Percentiles rank a stretch among this genome's conserved stretches.
These are phyloP conservation scores for Orientallactaga sibirica DNA, from an alignment of 2,797 vertebrate species.

Conservation along the genomic window DNA sequence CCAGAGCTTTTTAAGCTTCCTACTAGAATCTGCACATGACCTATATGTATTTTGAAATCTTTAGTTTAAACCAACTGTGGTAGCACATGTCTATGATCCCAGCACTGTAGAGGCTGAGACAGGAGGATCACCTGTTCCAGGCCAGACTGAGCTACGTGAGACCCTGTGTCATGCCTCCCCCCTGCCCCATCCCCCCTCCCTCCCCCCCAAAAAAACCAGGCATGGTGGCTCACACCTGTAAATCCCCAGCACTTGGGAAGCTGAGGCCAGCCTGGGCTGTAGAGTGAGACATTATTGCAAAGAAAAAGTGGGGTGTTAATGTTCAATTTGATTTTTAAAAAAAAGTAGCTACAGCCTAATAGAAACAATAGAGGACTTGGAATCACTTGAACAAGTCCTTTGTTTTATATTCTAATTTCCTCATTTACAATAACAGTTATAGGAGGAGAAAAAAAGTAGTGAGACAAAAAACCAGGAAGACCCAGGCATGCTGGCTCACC, in stretches of 20 bases:
- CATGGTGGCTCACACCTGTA: neutral
- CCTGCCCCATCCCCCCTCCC: no score
- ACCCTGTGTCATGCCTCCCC: no score
- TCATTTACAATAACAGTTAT: constrained; percentile 30
- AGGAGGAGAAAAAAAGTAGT: no score
- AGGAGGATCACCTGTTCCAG: no score
- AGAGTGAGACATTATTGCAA: neutral
- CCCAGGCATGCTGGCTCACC: no score
- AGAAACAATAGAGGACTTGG: constrained; percentile 17
- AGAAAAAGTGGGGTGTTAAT: neutral
- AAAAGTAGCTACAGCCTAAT: neutral
- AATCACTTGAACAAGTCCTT: constrained; percentile 52
- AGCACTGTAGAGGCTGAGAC: no score
- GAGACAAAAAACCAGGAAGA: no score
- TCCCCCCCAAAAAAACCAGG: no score
- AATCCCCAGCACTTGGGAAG: neutral
- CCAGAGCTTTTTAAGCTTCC: constrained; percentile 50
- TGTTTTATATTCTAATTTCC: constrained; percentile 57
- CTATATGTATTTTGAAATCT: constrained; percentile 62
- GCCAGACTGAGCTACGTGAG: no score
- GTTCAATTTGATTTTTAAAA: neutral
- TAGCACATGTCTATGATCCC: no score
- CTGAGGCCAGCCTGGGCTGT: neutral
- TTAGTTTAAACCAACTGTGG: neutral
- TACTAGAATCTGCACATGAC: constrained; percentile 8